Percentiles rank a stretch among this genome's conserved stretches.
phyloP scores from a whole-genome alignment of 2,113 vertebrate genomes.

The Formicarius rufipectus region DNA sequence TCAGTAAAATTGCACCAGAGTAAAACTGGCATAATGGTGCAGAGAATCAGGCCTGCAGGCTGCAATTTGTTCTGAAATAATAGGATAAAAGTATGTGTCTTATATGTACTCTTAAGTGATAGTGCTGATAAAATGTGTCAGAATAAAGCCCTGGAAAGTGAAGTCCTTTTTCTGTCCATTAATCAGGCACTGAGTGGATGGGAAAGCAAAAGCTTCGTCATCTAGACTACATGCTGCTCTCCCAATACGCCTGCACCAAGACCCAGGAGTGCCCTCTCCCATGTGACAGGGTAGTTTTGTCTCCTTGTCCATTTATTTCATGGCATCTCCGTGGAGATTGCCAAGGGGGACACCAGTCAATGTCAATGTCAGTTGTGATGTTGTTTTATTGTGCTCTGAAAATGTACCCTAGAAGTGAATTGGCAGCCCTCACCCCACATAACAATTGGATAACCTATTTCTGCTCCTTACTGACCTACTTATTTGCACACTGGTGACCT shows the following conservation, averaged over 20 bases:
- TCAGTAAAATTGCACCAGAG: neutral
- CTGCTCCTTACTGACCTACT: slow-evolving; percentile 60
- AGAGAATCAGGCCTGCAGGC: slow-evolving; percentile 39
- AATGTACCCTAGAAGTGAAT: neutral
- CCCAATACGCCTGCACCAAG: neutral
- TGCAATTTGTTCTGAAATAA: slow-evolving; percentile 64
- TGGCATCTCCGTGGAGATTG: neutral
- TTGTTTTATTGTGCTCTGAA: neutral
- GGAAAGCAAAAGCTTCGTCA: slow-evolving; percentile 20
- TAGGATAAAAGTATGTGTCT: slow-evolving; percentile 55
- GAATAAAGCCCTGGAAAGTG: slow-evolving; percentile 37
- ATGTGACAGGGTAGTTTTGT: slow-evolving; percentile 20
- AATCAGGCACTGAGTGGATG: slow-evolving; percentile 22
- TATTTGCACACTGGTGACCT: neutral
- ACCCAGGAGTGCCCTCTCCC: neutral
- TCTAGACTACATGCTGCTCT: neutral
- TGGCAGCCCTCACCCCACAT: neutral
- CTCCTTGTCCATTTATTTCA: slow-evolving; percentile 39
- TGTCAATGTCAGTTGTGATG: neutral
- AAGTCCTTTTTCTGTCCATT: slow-evolving; percentile 57
- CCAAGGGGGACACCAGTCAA: slow-evolving; percentile 17
- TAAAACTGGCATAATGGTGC: slow-evolving; percentile 40
- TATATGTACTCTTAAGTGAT: neutral
- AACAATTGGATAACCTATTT: slow-evolving; percentile 42
- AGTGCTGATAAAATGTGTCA: slow-evolving; percentile 60